Base-by-base conservation (phyloP, 1,140 invertebrate species). In the Watersipora subatra region DNA sequence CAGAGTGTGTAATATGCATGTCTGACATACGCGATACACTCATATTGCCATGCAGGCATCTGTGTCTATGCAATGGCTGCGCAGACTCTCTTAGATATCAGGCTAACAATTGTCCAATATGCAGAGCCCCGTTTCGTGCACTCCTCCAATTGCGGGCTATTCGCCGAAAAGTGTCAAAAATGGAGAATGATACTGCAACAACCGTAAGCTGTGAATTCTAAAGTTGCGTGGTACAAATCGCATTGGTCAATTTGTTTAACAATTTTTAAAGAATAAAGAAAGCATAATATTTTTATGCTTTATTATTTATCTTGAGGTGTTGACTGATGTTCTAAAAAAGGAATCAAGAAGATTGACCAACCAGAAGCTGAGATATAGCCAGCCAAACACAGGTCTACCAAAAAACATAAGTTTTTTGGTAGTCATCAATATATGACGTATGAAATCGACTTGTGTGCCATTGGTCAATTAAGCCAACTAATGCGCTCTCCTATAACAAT, bases 1-100 rank as follows among this genome's bases (percentile, higher is more conserved):
- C 91, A 12, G 97, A 99, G 82, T 99, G 97, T 83, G 95, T 99
- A 15, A 98, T 99, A 74, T 99, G 96, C 78, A 97, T 98, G 93
- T 93, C 90, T 74, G 94, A 98, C 76, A 88, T 92, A 17, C 83
- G 96, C 0, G 96, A 99, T 78, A 99, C 97, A 0, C 82, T 99
- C 22, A 98, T 99, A 71, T 83, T 99, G 68, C 97, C 97, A 0
- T 99, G 97, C 77, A 85, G 95, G 28, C 97, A 99, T 82, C 84
- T 99, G 19, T 99, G 97, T 76, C 80, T 99, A 63, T 99, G 97
- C 77, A 93, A 96, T 79, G 88, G 88, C 0, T 99, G 96, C 81
- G 95, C 94, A 0, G 93, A 98, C 79, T 96, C 93, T 0, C 81
- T 99, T 61, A 83, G 93, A 64, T 98, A 97, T 78, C 93, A 97